Base-by-base conservation (phyloP, 1,140 invertebrate genomes). In the Epicauta chinensis region DNA sequence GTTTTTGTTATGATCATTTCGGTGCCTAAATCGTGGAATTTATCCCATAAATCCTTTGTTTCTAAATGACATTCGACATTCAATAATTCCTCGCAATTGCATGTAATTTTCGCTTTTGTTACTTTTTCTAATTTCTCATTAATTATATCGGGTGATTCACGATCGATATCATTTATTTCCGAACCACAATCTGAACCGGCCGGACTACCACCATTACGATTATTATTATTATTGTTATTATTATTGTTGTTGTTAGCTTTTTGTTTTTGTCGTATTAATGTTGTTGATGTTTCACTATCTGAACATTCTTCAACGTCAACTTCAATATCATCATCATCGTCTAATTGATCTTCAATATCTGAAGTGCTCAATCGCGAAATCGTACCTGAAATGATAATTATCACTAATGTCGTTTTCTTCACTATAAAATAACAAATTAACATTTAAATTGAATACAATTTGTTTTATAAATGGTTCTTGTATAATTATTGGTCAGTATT, bases 1-100 rank as follows among this genome's bases (percentile, higher is more conserved):
- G 91, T 93, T 76, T 97, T 97, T 6, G 94, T 97, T 73, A 97
- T 97, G 73, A 97, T 97, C 94, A 97, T 97, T 72, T 97, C 94
- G 0, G 93, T 97, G 52, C 92, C 91, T 43, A 95, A 73, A 53
- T 92, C 86, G 71, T 94, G 89, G 75, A 97, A 97, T 73, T 93
- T 91, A 72, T 93, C 86, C 89, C 89, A 92, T 16, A 92, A 76
- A 53, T 95, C 91, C 74, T 94, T 94, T 31, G 91, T 93, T 72
- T 98, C 95, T 48, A 98, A 75, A 56, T 92, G 88, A 68, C 90
- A 93, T 59, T 90, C 85, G 56, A 93, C 87, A 60, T 81, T 80
- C 53, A 84, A 75, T 54, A 93, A 77, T 65, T 89, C 95, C 75
- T 97, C 79, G 79, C 83, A 81, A 69, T 87, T 90, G 69, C 84